Evolutionary conservation across 2,888 invertebrate genomes (phyloP), one percentile per base, ranked within the genome.

Genomic region (Thera britannica): DNA sequence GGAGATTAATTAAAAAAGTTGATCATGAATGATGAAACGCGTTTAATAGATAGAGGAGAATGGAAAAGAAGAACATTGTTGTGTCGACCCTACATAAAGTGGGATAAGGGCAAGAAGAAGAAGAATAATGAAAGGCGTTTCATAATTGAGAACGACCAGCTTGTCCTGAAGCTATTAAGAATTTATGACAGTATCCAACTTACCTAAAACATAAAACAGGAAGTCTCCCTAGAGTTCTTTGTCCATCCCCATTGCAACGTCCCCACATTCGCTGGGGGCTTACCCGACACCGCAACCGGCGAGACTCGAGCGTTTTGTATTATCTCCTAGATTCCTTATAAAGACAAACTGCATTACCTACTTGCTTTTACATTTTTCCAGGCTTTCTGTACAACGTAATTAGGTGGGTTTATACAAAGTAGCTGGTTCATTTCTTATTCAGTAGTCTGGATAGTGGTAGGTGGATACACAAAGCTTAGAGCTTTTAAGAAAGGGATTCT

Each of bases 291-390:
- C 74, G 70, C 77, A 68, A 72, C 73, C 71, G 72, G 70, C 72
- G 70, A 75, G 75, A 75, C 79, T 75, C 74, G 77, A 73, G 80
- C 83, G 77, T 82, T 87, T 83, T 82, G 80, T 87, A 85, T 85
- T 88, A 88, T 88, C 86, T 83, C 77, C 79, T 81, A 83, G 79
- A 84, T 83, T 84, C 77, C 79, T 78, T 81, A 68, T 68, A 70
- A 72, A 72, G 70, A 70, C 71, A 71, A 75, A 74, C 70, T 69
- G 57, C 64, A 72, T 74, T 72, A 46, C 4, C 41, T 46, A 74
- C 65, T 69, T 46, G 63, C 58, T 72, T 70, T 72, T 67, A 66
- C 61, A 67, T 69, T 68, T 68, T 66, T 67, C 44, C 63, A 72
- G 65, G 44, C 59, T 70, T 72, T 61, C 61, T 66, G 58, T 68